Conservation (phyloP, 2,888 invertebrate species). For the Limenitis camilla region DNA sequence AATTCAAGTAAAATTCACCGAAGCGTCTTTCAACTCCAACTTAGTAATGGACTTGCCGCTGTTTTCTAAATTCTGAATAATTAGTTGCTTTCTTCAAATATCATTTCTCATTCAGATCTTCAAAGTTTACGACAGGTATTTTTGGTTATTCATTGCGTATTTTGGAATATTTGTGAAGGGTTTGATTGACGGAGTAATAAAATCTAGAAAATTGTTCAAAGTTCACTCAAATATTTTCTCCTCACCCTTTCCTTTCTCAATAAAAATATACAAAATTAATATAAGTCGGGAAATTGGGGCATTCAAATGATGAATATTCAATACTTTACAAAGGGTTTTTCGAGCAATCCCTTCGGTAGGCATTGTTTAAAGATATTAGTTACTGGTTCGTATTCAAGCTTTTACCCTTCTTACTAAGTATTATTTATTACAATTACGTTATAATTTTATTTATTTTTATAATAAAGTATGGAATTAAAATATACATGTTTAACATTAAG, state of each 20-base stretch:
- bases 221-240: neutral
- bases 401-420: too few relatives aligned
- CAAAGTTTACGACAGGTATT: constrained; percentile 4
- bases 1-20: neutral
- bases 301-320: constrained; percentile 6
- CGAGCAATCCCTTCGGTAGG: neutral
- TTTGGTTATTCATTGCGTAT: neutral
- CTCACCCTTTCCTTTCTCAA: too few relatives aligned
- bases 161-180: neutral
- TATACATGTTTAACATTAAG: too few relatives aligned
- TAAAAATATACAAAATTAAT: constrained; percentile 10
- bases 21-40: constrained; percentile 7
- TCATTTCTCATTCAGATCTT: constrained; percentile 13
- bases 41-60: constrained; percentile 12
- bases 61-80: constrained; percentile 11
- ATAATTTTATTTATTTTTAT: too few relatives aligned
- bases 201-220: neutral
- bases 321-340: neutral
- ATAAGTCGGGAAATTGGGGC: constrained; percentile 5
- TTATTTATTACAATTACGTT: too few relatives aligned
- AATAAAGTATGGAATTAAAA: too few relatives aligned
- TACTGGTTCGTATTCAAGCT: too few relatives aligned
- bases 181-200: neutral
- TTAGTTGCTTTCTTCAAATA: constrained; percentile 11
- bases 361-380: too few relatives aligned